Percentiles rank a stretch among this genome's conserved stretches.
phyloP scores from a whole-genome alignment of 30 jellyfish, hydroid and myxozoan species.

The Hydractinia symbiolongicarpus region DNA sequence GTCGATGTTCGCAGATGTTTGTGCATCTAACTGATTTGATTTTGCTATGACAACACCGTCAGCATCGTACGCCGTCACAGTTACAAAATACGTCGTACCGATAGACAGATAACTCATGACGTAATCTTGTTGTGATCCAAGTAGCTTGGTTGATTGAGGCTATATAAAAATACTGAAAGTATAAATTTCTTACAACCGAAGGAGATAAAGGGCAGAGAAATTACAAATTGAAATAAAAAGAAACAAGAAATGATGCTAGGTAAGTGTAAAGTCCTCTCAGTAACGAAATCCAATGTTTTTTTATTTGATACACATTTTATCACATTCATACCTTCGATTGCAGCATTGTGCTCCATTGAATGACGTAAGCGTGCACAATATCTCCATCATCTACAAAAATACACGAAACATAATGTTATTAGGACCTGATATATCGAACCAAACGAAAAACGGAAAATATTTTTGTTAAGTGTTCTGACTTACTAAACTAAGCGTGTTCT shows the following conservation, averaged over 20 bases:
- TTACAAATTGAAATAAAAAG: neutral
- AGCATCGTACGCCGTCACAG: conserved; percentile 33
- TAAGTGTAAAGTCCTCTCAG: too few species aligned
- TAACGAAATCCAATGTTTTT: neutral
- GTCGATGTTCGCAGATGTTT: conserved; percentile 43
- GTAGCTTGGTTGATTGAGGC: conserved; percentile 18
- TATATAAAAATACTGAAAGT: neutral
- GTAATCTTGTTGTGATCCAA: conserved; percentile 27
- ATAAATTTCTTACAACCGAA: neutral
- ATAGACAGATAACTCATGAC: conserved; percentile 9
- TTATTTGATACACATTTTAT: too few species aligned
- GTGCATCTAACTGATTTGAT: conserved; percentile 40
- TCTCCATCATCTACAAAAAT: conserved; percentile 24
- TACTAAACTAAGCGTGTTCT: too few species aligned
- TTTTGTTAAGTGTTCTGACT: too few species aligned
- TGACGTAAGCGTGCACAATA: conserved; percentile 16
- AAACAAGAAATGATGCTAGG: neutral
- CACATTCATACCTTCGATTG: conserved; percentile 37
- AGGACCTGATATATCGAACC: neutral
- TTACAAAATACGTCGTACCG: conserved; percentile 43
- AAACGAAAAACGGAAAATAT: too few species aligned
- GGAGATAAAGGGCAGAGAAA: neutral
- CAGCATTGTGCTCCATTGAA: conserved; percentile 33
- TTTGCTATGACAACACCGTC: conserved; percentile 31
- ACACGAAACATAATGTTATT: neutral